phyloP scores from a whole-genome alignment of 2,797 vertebrate genomes.

The Silurus aristotelis region DNA sequence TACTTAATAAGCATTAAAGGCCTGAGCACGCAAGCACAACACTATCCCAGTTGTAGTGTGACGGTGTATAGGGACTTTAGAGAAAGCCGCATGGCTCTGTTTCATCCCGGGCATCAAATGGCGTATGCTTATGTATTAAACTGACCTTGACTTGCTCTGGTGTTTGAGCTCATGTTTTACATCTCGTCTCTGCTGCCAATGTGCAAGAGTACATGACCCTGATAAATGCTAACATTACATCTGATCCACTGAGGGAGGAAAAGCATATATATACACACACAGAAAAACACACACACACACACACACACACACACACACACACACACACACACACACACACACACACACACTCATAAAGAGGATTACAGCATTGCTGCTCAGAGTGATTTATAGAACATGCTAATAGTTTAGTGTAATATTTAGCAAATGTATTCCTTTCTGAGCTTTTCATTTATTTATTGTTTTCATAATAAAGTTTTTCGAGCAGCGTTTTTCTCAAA shows the following conservation, averaged over 20 bases:
- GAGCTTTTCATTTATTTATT: not conserved
- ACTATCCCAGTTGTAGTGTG: not conserved
- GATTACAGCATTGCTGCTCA: constrained; percentile 33
- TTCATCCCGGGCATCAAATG: not conserved
- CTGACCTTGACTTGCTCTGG: constrained; percentile 3
- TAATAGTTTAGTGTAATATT: constrained; percentile 14
- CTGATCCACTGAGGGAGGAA: constrained; percentile 20
- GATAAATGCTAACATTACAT: constrained; percentile 1
- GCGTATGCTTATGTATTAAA: not conserved
- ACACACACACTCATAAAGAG: constrained; percentile 17
- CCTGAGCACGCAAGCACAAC: not conserved
- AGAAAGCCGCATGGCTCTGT: not conserved
- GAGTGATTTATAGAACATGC: not conserved
- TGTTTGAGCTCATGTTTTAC: not conserved
- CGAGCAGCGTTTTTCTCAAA: not conserved
- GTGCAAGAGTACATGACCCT: constrained; percentile 10
- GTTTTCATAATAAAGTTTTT: not conserved
- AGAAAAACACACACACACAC: not conserved
- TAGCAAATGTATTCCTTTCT: constrained; percentile 2
- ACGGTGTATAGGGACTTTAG: not conserved
- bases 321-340: not conserved
- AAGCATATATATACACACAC: not conserved
- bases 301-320: constrained; percentile 10
- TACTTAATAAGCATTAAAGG: not conserved
- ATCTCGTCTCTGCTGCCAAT: not conserved